These are phyloP conservation scores for Apodemia mormo DNA, from an alignment of 2,888 invertebrate genomes.

Conservation along the genomic window DNA sequence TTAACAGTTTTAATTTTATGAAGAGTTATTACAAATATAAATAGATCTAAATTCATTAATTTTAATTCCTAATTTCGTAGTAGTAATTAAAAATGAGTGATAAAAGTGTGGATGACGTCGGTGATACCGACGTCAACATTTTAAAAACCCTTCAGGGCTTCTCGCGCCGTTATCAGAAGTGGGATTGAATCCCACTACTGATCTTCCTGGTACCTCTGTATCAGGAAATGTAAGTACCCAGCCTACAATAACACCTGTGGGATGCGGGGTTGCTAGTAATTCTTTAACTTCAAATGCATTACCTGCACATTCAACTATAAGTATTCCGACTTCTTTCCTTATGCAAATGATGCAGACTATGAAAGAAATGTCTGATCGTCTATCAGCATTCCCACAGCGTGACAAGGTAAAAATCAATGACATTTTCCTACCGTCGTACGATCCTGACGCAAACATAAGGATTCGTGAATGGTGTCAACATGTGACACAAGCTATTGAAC, in stretches of 20 bases:
- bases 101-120: neutral
- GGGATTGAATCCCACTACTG: neutral
- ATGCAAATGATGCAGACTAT: neutral
- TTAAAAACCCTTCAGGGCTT: neutral
- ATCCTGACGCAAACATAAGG: slow-evolving; percentile 39
- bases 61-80: too few relatives aligned
- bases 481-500: slow-evolving; percentile 34
- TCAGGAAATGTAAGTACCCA: neutral
- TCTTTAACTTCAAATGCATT: neutral
- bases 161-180: neutral
- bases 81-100: too few relatives aligned
- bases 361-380: neutral
- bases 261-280: neutral
- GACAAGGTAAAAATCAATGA: neutral
- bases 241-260: neutral
- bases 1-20: too few relatives aligned
- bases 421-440: slow-evolving; percentile 16
- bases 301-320: neutral
- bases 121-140: neutral
- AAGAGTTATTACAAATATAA: too few relatives aligned
- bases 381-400: neutral
- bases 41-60: too few relatives aligned
- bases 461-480: slow-evolving; percentile 43
- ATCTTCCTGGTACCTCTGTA: neutral
- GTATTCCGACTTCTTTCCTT: neutral